Evolutionary conservation across 2,888 invertebrate genomes (phyloP).

Genomic region (Leptinotarsa peninsularis): DNA sequence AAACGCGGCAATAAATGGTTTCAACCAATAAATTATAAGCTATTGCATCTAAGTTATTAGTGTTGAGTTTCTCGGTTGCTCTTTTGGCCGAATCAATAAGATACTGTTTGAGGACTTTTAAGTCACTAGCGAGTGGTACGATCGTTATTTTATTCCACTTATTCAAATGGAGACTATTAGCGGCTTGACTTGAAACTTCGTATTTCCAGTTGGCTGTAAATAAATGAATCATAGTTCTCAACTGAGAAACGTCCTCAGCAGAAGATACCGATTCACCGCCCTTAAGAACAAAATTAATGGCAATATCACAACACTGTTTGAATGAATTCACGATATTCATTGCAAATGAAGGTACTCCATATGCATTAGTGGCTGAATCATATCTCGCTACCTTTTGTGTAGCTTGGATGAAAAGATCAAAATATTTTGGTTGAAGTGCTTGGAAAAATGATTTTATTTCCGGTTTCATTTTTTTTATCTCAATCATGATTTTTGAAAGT

Average conservation of each 20-base stretch:
- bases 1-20: slow-evolving; percentile 39
- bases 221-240: slow-evolving; percentile 49
- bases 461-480: slow-evolving; percentile 2
- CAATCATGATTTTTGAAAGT: too few species aligned
- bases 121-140: slow-evolving; percentile 36
- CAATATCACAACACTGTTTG: slow-evolving; percentile 33
- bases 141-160: slow-evolving; percentile 47
- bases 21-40: slow-evolving; percentile 39
- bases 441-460: slow-evolving; percentile 12
- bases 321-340: not conserved
- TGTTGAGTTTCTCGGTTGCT: not conserved
- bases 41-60: not conserved
- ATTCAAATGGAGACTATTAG: slow-evolving; percentile 27
- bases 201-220: slow-evolving; percentile 39
- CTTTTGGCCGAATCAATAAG: slow-evolving; percentile 26
- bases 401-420: slow-evolving; percentile 10
- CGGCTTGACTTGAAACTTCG: slow-evolving; percentile 39
- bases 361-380: not conserved
- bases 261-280: slow-evolving; percentile 27
- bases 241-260: slow-evolving; percentile 36
- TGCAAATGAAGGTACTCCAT: slow-evolving; percentile 9
- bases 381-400: slow-evolving; percentile 22
- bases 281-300: slow-evolving; percentile 35
- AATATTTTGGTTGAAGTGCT: slow-evolving; percentile 20
- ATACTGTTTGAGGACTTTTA: slow-evolving; percentile 37